These are phyloP conservation scores for Coptodon rendalli DNA, from an alignment of 2,113 vertebrate species.

Conservation along the genomic window DNA sequence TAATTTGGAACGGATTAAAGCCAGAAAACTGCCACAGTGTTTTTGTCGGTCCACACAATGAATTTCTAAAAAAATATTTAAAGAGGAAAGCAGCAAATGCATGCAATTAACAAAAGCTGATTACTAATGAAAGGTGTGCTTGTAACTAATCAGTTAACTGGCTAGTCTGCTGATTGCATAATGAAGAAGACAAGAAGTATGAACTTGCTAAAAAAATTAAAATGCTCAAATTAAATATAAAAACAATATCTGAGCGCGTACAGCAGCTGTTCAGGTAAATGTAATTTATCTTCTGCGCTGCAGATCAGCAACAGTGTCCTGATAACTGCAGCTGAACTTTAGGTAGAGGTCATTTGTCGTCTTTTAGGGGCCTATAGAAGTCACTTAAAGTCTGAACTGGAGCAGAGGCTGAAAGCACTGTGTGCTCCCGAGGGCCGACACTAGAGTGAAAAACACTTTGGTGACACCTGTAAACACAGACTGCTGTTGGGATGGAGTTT, in stretches of 20 bases:
- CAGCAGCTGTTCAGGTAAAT: background rate
- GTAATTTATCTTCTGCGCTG: background rate
- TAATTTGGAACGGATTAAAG: background rate
- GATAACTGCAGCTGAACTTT: background rate
- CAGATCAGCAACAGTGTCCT: background rate
- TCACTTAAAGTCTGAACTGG: background rate
- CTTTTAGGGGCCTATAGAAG: background rate
- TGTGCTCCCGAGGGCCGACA: background rate
- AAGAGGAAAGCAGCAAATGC: background rate
- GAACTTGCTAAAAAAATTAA: background rate
- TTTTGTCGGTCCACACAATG: accelerated
- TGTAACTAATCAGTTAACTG: background rate
- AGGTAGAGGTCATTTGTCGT: background rate
- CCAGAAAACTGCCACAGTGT: background rate
- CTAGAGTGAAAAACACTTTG: background rate
- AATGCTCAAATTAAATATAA: background rate
- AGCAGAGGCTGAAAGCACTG: background rate
- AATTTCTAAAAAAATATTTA: background rate
- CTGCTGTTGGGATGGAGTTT: background rate
- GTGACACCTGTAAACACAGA: background rate
- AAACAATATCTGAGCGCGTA: background rate
- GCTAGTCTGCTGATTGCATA: background rate
- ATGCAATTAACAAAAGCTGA: background rate
- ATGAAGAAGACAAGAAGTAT: background rate
- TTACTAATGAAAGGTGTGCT: background rate